Base-by-base conservation (phyloP, 2,888 invertebrate species). In the Vanessa cardui region DNA sequence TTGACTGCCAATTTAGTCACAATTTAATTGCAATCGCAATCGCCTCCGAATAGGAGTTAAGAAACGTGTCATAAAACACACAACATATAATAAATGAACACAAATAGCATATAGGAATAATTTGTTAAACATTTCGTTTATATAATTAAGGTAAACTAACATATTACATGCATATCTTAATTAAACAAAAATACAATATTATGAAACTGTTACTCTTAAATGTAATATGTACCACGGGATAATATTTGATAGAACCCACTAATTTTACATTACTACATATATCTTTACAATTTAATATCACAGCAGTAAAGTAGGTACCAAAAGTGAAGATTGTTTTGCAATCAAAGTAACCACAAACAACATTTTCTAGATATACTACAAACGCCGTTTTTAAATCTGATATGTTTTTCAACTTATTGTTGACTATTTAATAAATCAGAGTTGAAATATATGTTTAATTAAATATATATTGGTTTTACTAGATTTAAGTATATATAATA, bases 1-100 rank as follows among this genome's bases (percentile, higher is more conserved):
- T 61, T 46, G 71, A 72, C 71, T 72, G 71, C 71, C 71, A 72
- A 54, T 69, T 66, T 67, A 69, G 69, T 72, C 71, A 72, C 71
- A 72, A 71, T 56, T 66, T 59, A 44, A 58, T 65, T 54, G 61
- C 47, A 56, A 69, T 69, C 64, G 61, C 47, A 56, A 69, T 69
- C 64, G 66, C 60, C 50, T 63, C 21, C 21, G 26, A 60, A 26
- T 59, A 47, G 20, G 31, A 9, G 9, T 21, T 54, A 56, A 64
- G 60, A 39, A 59, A 47, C 47, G 65, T 69, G 65, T 59, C 62
- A 46, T 56, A 39, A n/a, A 68, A 59, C 49, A 62, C 58, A 64
- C 62, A 50, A 45, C 39, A 58, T 44, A 15, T 56, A 44, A 54
- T 66, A 58, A 20, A 61, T 18, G 18, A 59, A 66, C 65, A 66